Evolutionary conservation across 2,888 invertebrate genomes (phyloP).

Genomic region (Sphaeridia pumilis): DNA sequence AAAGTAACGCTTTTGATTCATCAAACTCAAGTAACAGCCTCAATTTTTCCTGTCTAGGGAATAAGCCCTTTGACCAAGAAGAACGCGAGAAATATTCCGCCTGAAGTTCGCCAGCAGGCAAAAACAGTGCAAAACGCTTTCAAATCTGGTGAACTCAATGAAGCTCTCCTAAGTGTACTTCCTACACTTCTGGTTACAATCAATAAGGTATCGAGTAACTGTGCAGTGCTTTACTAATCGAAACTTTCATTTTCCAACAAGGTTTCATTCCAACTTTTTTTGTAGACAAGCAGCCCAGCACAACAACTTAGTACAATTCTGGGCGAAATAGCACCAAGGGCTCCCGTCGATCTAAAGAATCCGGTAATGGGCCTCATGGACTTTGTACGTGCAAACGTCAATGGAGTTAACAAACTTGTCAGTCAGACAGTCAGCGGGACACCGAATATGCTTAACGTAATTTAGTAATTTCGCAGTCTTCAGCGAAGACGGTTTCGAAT

Average conservation of each 20-base stretch:
- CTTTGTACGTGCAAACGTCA: constrained; percentile 24
- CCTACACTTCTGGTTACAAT: constrained; percentile 14
- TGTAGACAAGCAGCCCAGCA: constrained; percentile 19
- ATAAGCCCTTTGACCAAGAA: constrained; percentile 17
- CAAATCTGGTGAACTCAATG: constrained; percentile 20
- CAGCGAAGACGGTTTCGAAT: background rate
- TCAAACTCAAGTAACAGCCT: background rate
- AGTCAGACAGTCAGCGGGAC: constrained; percentile 18
- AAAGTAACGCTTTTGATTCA: background rate
- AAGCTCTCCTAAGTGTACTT: constrained; percentile 17
- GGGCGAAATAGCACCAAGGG: constrained; percentile 19
- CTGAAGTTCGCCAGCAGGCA: constrained; percentile 16
- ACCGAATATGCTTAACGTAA: constrained; percentile 27
- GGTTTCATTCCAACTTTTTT: background rate
- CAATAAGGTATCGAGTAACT: background rate
- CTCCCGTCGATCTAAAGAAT: constrained; percentile 15
- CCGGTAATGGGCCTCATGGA: constrained; percentile 23
- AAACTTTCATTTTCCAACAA: background rate
- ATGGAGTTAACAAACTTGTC: constrained; percentile 25
- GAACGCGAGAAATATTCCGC: constrained; percentile 16
- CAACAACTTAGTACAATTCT: constrained; percentile 26
- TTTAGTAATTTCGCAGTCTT: background rate
- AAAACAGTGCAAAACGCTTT: constrained; percentile 17
- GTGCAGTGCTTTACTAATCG: background rate
- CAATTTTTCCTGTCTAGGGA: constrained; percentile 19